Conservation (phyloP, 2,888 invertebrate species). For the Oxyteleia sp. region DNA sequence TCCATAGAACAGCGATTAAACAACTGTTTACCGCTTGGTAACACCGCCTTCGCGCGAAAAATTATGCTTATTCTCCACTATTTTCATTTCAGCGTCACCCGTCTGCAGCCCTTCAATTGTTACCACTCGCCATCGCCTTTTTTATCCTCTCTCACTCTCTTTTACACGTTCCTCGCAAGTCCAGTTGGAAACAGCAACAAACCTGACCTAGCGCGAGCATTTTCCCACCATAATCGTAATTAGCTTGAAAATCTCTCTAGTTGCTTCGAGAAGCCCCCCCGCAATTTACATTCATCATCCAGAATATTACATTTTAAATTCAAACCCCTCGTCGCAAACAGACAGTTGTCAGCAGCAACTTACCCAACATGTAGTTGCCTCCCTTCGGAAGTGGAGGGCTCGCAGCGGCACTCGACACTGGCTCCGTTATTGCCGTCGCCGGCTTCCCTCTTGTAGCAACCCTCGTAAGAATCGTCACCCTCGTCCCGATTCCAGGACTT, state of each 20-base stretch:
- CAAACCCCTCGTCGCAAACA: conserved; percentile 14
- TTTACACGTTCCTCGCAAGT: too few species aligned
- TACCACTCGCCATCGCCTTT: conserved; percentile 4
- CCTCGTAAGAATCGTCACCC: conserved; percentile 11
- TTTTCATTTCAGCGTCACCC: conserved; percentile 9
- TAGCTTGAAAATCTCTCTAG: conserved; percentile 17
- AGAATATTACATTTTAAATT: conserved; percentile 12
- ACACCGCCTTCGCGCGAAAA: too few species aligned
- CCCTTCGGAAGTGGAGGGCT: conserved; percentile 77
- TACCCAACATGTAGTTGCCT: conserved; percentile 60
- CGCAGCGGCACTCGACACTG: conserved; percentile 68
- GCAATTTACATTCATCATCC: conserved; percentile 1
- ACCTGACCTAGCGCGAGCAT: conserved; percentile 7
- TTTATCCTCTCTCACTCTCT: not conserved
- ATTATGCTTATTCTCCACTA: conserved; percentile 6
- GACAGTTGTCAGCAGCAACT: conserved; percentile 44
- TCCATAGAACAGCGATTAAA: too few species aligned
- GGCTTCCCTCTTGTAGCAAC: conserved; percentile 36
- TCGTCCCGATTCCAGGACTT: conserved; percentile 75
- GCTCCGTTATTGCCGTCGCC: conserved; percentile 50
- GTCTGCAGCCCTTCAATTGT: conserved; percentile 14
- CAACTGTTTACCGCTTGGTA: too few species aligned
- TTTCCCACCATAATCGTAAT: conserved; percentile 20
- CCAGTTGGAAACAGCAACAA: too few species aligned
- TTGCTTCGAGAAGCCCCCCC: not conserved